Base-by-base conservation (phyloP, 2,888 invertebrate genomes). In the Apoda limacodes region DNA sequence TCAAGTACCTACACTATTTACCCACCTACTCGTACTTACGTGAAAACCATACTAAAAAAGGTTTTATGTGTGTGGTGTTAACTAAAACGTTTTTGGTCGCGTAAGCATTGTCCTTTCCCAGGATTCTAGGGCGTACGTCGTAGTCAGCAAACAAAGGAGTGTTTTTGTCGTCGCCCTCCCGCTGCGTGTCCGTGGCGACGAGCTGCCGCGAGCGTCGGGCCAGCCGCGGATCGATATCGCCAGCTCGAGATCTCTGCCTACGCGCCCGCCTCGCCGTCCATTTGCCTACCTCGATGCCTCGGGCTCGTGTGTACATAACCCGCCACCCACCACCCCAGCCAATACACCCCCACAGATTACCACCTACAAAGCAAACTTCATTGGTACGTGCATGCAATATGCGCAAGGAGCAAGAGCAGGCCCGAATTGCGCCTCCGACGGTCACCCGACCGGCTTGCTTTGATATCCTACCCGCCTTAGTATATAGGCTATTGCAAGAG, bases 281-380 rank as follows among this genome's bases (percentile, higher is more conserved):
- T 80, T 80, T 76, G 78, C 76, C 76, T 78, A 78, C 78, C 76
- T 76, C 75, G 71, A 69, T 72, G 78, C 76, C 76, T 78, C 74
- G 53, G 72, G 74, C 75, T 66, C 71, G 74, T 75, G 72, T 78
- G 76, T 76, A 75, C 74, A 76, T 72, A 76, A 69, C 72, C 75
- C 68, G 56, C 69, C 75, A 60, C 72, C 59, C 67, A 60, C 66
- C 71, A 52, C 72, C 71, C 70, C 42, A 28, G 42, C 52, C 67
- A 63, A 71, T 69, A 69, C 68, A 64, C 74, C 72, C 75, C 76
- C 70, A 60, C 66, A 76, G 78, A 78, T 78, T 78, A 76, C 78
- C 74, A 76, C 76, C 78, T 75, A 78, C 78, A 76, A 75, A 78
- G 78, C 78, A 76, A 78, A 76, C 76, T 78, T 76, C 78, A 75